A percentile compares a stretch with the other conserved stretches of the same genome.
These are phyloP conservation scores for Lamprologus ornatipinnis DNA, from an alignment of 2,113 vertebrate species.

Conservation along the genomic window DNA sequence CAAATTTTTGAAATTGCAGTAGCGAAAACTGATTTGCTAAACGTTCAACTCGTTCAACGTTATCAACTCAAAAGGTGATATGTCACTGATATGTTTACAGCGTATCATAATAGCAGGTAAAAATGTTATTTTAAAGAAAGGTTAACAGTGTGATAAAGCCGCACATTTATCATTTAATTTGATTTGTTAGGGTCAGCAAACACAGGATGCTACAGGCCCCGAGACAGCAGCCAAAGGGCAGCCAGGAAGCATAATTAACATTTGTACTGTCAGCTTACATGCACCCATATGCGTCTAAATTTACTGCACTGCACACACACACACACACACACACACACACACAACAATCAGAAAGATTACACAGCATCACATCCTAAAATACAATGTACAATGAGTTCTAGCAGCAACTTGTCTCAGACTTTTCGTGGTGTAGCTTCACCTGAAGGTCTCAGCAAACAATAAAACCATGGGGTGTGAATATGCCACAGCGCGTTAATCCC, in stretches of 20 bases:
- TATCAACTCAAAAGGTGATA: background rate
- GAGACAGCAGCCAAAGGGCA: background rate
- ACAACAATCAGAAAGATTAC: background rate
- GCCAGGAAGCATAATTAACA: slow-evolving; percentile 2
- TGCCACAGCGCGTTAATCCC: background rate
- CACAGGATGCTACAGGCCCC: background rate
- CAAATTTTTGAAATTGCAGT: background rate
- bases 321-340: background rate
- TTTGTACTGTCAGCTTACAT: background rate
- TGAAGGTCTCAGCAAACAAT: background rate
- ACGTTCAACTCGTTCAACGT: background rate
- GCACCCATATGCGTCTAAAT: background rate
- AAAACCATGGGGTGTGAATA: background rate
- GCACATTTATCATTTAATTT: background rate
- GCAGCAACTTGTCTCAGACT: background rate
- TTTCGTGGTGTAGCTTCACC: background rate
- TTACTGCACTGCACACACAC: background rate
- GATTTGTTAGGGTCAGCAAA: background rate
- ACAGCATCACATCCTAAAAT: background rate
- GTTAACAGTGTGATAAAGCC: background rate
- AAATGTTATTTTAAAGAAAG: background rate
- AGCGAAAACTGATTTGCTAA: background rate
- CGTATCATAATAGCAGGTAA: background rate
- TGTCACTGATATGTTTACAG: background rate
- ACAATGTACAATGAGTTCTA: background rate